Evolutionary conservation across 2,888 invertebrate genomes (phyloP).

Genomic region (Iphiclides podalirius): DNA sequence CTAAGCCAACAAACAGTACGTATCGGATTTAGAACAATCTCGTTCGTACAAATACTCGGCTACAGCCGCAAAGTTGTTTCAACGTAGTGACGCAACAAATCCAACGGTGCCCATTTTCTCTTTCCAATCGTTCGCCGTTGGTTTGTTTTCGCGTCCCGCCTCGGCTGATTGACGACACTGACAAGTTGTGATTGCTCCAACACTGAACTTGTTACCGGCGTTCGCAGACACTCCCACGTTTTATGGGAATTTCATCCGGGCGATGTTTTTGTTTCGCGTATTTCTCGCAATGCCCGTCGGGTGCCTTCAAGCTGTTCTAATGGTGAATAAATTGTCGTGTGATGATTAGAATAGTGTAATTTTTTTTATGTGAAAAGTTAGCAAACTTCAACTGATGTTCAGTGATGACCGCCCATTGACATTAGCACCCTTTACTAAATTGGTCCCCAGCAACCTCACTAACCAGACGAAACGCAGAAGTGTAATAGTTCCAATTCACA

Average conservation of each 20-base stretch:
- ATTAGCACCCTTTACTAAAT: too few species aligned
- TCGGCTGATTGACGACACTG: conserved; percentile 42
- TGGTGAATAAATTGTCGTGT: too few species aligned
- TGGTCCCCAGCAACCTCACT: too few species aligned
- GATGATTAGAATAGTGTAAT: too few species aligned
- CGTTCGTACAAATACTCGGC: conserved; percentile 34
- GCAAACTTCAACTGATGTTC: too few species aligned
- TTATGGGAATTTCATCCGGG: conserved; percentile 4
- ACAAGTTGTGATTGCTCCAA: conserved; percentile 41
- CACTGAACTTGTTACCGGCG: conserved; percentile 36
- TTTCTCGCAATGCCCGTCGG: conserved; percentile 1
- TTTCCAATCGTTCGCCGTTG: conserved; percentile 43
- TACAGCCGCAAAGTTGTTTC: conserved; percentile 38
- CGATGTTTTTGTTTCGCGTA: not conserved
- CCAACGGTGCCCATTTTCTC: conserved; percentile 47
- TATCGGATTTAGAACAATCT: not conserved
- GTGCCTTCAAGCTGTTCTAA: too few species aligned
- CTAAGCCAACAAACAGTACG: too few species aligned
- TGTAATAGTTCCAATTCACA: too few species aligned
- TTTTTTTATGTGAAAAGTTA: too few species aligned
- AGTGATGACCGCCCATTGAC: too few species aligned
- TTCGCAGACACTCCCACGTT: conserved; percentile 33
- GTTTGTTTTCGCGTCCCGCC: conserved; percentile 38
- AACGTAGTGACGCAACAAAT: conserved; percentile 46
- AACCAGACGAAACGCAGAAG: too few species aligned